Percentiles rank a stretch among this genome's conserved stretches.
phyloP scores from a whole-genome alignment of 2,888 invertebrate species.

The Xylocampa areola region DNA sequence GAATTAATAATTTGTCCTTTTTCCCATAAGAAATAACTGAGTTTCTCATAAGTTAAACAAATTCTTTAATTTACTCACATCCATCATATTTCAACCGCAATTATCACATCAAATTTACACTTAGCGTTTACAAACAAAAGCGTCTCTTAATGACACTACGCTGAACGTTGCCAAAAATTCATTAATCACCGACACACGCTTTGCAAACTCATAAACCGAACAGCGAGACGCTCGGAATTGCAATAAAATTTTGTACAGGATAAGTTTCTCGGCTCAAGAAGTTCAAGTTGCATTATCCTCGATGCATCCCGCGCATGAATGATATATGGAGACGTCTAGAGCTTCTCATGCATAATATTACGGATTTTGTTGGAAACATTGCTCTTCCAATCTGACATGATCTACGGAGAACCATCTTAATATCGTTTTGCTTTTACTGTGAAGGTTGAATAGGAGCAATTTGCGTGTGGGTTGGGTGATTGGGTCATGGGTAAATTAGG shows the following conservation, averaged over 20 bases:
- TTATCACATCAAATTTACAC: constrained; percentile 44
- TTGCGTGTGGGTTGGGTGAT: constrained; percentile 12
- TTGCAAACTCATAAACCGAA: constrained; percentile 35
- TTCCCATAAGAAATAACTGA: constrained; percentile 4
- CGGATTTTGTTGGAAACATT: constrained; percentile 42
- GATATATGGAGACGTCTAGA: constrained; percentile 53
- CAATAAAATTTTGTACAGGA: constrained; percentile 29
- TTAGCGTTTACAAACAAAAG: constrained; percentile 37
- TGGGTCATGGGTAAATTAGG: constrained; percentile 2
- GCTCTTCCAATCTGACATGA: constrained; percentile 28
- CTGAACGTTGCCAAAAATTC: constrained; percentile 44
- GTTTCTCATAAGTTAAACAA: constrained; percentile 9
- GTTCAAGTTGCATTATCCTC: constrained; percentile 51
- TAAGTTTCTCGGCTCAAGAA: constrained; percentile 36
- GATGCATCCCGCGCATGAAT: constrained; percentile 55
- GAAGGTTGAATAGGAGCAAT: constrained; percentile 5
- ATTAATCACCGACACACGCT: constrained; percentile 52
- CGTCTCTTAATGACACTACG: constrained; percentile 36
- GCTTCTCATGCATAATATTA: constrained; percentile 54
- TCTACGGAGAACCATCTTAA: constrained; percentile 20
- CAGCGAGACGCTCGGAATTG: constrained; percentile 30
- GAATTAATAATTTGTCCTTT: constrained; percentile 2
- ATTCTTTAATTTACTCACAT: constrained; percentile 18
- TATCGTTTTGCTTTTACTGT: constrained; percentile 12
- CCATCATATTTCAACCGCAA: constrained; percentile 32